Evolutionary conservation across 2,797 vertebrate species (phyloP).

Genomic region (Enteromius unitaeniatus): DNA sequence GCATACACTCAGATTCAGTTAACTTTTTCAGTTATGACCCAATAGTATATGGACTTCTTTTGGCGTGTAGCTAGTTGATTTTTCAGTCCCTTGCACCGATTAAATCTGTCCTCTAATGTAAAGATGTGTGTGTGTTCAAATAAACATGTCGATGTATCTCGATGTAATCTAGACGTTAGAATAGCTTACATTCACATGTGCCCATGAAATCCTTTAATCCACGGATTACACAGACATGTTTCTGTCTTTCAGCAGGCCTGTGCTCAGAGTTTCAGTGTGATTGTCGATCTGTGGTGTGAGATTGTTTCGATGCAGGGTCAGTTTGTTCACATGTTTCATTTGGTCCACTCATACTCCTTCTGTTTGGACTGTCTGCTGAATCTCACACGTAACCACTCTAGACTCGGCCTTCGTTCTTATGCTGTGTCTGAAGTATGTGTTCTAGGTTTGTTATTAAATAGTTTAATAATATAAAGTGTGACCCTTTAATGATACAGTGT

Average conservation of each 20-base stretch:
- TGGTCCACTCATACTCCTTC: constrained; percentile 2
- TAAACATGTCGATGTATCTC: constrained; percentile 57
- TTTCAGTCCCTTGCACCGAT: not conserved
- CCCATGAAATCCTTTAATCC: constrained; percentile 77
- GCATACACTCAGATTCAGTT: too few species aligned
- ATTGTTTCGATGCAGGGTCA: not conserved
- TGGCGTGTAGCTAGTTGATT: too few species aligned
- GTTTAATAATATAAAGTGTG: not conserved
- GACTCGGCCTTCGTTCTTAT: not conserved
- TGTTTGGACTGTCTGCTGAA: constrained; percentile 3
- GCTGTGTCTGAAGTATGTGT: not conserved
- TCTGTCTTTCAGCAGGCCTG: constrained; percentile 35
- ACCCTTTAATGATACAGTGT: not conserved
- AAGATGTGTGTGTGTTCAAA: not conserved
- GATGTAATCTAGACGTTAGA: constrained; percentile 74
- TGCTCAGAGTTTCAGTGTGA: not conserved
- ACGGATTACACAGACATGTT: constrained; percentile 74
- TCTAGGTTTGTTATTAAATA: too few species aligned
- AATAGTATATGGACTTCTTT: too few species aligned
- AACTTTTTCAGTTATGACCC: too few species aligned
- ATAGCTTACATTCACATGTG: constrained; percentile 74
- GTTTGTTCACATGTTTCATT: not conserved
- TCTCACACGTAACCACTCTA: not conserved
- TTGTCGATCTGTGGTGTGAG: not conserved
- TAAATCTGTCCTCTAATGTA: not conserved